Evolutionary conservation across 64 coral and sea anemone genomes (phyloP).

Genomic region (Pachyseris speciosa): DNA sequence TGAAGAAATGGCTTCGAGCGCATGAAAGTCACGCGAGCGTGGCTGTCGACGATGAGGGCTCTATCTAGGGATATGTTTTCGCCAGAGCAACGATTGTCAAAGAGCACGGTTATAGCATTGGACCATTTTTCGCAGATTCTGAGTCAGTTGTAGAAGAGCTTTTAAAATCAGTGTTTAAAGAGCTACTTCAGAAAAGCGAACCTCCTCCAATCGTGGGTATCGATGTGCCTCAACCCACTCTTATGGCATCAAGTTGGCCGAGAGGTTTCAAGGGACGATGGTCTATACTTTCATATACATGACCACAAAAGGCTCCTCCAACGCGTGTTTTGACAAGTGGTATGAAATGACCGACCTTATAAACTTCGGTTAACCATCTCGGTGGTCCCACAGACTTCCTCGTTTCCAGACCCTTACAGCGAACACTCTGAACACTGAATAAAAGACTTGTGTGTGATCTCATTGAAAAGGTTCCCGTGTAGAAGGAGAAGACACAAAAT

Average conservation of each 20-base stretch:
- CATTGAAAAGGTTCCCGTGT: too few species aligned
- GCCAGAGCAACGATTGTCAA: background rate
- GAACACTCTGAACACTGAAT: too few species aligned
- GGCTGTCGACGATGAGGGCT: background rate
- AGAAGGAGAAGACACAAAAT: too few species aligned
- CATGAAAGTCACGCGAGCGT: background rate
- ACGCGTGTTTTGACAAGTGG: background rate
- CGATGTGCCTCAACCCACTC: background rate
- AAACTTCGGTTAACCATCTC: too few species aligned
- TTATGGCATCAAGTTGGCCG: background rate
- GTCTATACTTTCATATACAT: background rate
- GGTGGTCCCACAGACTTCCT: too few species aligned
- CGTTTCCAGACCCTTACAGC: too few species aligned
- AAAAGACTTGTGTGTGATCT: too few species aligned
- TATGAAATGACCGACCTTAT: too few species aligned
- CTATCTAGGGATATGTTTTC: conserved; percentile 17
- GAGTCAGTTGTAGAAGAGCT: background rate
- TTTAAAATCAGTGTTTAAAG: conserved; percentile 23
- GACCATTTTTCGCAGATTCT: conserved; percentile 16
- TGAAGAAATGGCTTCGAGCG: background rate
- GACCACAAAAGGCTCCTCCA: background rate
- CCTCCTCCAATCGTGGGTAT: background rate
- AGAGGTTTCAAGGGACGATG: background rate
- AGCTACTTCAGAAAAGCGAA: background rate
- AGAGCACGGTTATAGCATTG: conserved; percentile 8